A percentile compares a stretch with the other conserved stretches of the same genome.
Evolutionary conservation across 2,888 invertebrate species (phyloP).

Genomic region (Andrena minutula): DNA sequence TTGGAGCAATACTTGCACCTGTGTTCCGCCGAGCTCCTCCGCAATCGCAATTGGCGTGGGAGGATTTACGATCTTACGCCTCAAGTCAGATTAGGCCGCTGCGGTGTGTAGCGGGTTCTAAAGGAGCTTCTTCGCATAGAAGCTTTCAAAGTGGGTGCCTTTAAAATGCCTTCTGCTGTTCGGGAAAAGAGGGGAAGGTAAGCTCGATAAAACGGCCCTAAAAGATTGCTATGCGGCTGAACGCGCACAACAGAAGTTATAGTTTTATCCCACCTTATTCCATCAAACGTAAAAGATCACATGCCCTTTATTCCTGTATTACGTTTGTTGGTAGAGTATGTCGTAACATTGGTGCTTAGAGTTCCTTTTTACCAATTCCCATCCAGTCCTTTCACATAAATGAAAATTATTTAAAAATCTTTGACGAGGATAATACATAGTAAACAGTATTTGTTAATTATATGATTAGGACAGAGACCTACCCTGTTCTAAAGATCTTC

Average conservation of each 20-base stretch:
- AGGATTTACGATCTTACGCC: conserved; percentile 73
- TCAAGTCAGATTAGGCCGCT: conserved; percentile 69
- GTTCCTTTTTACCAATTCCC: conserved; percentile 2
- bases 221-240: conserved; percentile 37
- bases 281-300: conserved; percentile 9
- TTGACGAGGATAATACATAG: background rate
- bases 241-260: conserved; percentile 57
- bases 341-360: background rate
- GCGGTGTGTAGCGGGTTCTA: conserved; percentile 57
- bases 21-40: conserved; percentile 61
- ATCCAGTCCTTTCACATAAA: background rate
- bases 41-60: conserved; percentile 69
- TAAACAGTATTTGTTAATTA: no score
- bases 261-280: conserved; percentile 60
- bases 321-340: background rate
- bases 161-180: conserved; percentile 58
- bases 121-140: conserved; percentile 48
- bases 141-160: conserved; percentile 65
- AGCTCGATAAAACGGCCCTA: conserved; percentile 49
- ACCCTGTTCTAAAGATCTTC: no score
- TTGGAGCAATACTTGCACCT: conserved; percentile 72
- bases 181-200: conserved; percentile 19
- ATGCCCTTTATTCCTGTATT: conserved; percentile 11
- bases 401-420: background rate
- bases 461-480: no score